Conservation (phyloP, 1,140 invertebrate species). For the Zaprionus inermis region DNA sequence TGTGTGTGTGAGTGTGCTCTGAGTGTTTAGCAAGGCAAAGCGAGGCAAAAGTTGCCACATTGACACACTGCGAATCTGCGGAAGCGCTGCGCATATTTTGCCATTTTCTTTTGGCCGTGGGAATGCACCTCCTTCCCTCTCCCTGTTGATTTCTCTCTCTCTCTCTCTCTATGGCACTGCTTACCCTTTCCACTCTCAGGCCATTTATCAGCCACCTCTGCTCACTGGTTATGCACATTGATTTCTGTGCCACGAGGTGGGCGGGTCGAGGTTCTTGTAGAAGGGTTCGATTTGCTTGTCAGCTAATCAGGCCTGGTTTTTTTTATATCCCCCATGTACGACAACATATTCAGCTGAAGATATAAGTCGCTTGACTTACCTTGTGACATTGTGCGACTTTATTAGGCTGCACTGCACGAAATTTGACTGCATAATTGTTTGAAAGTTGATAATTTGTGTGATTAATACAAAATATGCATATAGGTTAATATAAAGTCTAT, state of each 20-base stretch:
- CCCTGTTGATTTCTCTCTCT: not conserved
- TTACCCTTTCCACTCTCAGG: not conserved
- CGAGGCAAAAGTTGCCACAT: constrained; percentile 56
- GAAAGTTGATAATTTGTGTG: not conserved
- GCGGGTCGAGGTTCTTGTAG: not conserved
- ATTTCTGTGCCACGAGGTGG: constrained; percentile 33
- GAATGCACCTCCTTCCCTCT: constrained; percentile 25
- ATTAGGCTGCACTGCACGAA: not conserved
- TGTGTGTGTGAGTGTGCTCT: not conserved
- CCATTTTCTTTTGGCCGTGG: constrained; percentile 41
- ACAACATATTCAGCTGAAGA: not conserved
- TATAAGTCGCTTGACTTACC: constrained; percentile 20
- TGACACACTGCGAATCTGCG: constrained; percentile 55
- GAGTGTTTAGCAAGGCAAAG: constrained; percentile 26
- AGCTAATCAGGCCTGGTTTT: not conserved
- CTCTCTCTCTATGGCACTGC: too few relatives aligned
- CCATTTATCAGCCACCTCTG: constrained; percentile 10
- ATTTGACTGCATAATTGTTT: not conserved
- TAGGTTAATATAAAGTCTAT: not conserved
- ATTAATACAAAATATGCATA: not conserved
- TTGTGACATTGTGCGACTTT: constrained; percentile 20
- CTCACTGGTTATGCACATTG: constrained; percentile 48
- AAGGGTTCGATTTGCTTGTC: constrained; percentile 2
- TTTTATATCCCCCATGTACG: not conserved
- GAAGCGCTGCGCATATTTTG: constrained; percentile 39